A percentile compares a stretch with the other conserved stretches of the same genome.
phyloP scores from a whole-genome alignment of 1,140 invertebrate genomes.

The Pogonomyrmex barbatus region DNA sequence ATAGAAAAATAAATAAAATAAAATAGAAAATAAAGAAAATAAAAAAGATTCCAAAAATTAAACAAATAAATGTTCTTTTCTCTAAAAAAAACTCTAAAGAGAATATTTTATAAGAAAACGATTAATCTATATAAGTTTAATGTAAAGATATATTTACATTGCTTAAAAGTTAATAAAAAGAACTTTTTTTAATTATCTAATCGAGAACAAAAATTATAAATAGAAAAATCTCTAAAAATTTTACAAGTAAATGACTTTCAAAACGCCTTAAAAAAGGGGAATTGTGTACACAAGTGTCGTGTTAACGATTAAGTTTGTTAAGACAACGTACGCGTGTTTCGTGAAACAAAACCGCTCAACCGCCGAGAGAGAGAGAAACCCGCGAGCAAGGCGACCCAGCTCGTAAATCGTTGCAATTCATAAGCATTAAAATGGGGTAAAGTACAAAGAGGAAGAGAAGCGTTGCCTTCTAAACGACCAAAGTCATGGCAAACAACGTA shows the following conservation, averaged over 20 bases:
- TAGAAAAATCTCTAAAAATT: background rate
- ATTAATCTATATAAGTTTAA: background rate
- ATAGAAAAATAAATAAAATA: background rate
- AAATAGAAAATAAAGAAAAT: no score
- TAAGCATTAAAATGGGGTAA: constrained; percentile 57
- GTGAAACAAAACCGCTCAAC: constrained; percentile 20
- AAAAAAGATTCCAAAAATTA: background rate
- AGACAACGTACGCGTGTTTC: constrained; percentile 15
- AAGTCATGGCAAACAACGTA: constrained; percentile 51
- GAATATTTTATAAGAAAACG: constrained; percentile 6
- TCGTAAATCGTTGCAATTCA: constrained; percentile 55
- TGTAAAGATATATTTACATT: background rate
- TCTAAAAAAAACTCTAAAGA: background rate
- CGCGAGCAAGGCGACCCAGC: constrained; percentile 40
- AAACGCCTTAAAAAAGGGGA: background rate
- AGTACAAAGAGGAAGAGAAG: constrained; percentile 42
- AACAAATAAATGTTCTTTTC: no score
- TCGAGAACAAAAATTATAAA: background rate
- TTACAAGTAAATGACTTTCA: background rate
- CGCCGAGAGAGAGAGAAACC: constrained; percentile 7
- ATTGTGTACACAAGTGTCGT: background rate
- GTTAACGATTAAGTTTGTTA: constrained; percentile 19
- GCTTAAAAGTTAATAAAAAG: background rate
- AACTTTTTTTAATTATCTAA: background rate
- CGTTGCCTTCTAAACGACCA: constrained; percentile 44